These are phyloP conservation scores for Rhombomys opimus DNA, from an alignment of 2,113 vertebrate genomes.

Conservation along the genomic window DNA sequence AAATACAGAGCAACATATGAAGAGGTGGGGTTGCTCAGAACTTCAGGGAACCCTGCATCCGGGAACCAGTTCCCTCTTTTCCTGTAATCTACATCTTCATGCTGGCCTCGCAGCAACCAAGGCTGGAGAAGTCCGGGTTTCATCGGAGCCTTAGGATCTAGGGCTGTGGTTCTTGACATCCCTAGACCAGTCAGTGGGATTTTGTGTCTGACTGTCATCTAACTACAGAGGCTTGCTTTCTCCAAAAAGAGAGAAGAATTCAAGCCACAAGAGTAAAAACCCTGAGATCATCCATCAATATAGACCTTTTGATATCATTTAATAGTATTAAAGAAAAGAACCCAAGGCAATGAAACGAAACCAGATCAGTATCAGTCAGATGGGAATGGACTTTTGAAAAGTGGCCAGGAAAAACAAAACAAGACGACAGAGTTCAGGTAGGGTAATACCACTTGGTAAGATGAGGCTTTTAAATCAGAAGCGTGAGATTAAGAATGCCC, in stretches of 20 bases:
- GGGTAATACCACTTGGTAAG: neutral
- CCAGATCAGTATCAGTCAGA: neutral
- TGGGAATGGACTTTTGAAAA: conserved; percentile 43
- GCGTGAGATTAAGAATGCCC: neutral
- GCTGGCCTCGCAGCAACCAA: neutral
- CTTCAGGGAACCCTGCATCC: neutral
- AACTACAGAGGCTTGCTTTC: neutral
- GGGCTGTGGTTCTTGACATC: neutral
- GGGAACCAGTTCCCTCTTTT: neutral
- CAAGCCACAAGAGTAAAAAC: neutral
- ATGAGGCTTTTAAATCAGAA: conserved; percentile 32
- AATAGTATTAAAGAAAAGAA: conserved; percentile 43
- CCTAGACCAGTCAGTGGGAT: neutral
- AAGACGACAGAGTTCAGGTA: neutral
- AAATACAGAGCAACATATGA: neutral
- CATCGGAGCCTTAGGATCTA: neutral
- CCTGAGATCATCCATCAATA: neutral
- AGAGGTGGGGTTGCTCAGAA: neutral
- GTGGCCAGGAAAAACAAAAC: neutral
- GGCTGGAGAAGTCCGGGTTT: neutral
- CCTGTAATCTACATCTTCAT: neutral
- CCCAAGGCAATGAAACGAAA: conserved; percentile 35
- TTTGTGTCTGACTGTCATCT: neutral
- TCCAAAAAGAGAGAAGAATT: neutral
- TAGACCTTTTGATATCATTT: conserved; percentile 16